Evolutionary conservation across 2,113 vertebrate genomes (phyloP), one percentile per base, ranked within the genome.

Genomic region (Emydocephalus ijimae): DNA sequence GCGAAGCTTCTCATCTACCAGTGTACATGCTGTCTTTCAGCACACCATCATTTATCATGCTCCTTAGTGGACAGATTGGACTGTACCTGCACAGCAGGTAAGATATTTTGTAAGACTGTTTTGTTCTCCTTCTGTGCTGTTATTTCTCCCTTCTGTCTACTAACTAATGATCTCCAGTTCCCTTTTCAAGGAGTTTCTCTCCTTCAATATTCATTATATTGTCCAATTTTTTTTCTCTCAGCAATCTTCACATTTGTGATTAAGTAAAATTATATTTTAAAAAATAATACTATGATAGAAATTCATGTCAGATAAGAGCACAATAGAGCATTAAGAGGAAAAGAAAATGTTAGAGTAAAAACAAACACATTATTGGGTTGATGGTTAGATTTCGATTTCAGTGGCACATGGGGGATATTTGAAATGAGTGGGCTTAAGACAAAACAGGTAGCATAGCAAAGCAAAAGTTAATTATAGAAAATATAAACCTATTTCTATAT

Each of bases 81-180:
- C 15, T 88, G 91, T 12, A 7, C 1, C 18, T 92, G 61, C 56
- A 52, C 39, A 94, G 61, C 12, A 93, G 90, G 39, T 26, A 94
- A 91, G 23, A 10, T 34, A 69, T 91, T 57, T 1, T 92, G 85
- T 4, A 14, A 5, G 45, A 88, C 89, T 93, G 1, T 52, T 92
- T 4, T 29, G 0, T 92, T 91, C 5, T 59, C 23, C 18, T 48
- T n/a, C 85, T 61, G 0, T 23, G 2, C 0, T 89, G 57, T 69
- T 87, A 43, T 88, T 91, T 2, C 39, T 91, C 23, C 4, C 26
- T 90, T 87, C 20, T 61, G 20, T 92, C 91, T 93, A 29, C 61
- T 89, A 92, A 92, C 12, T 3, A 10, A 11, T 93, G 69, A 94
- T 89, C 12, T 94, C 56, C 3, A 90, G 43, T 91, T 95, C 14